Percentiles rank a stretch among this genome's conserved stretches.
phyloP scores from a whole-genome alignment of 1,140 invertebrate species.

The Leptopilina boulardi region DNA sequence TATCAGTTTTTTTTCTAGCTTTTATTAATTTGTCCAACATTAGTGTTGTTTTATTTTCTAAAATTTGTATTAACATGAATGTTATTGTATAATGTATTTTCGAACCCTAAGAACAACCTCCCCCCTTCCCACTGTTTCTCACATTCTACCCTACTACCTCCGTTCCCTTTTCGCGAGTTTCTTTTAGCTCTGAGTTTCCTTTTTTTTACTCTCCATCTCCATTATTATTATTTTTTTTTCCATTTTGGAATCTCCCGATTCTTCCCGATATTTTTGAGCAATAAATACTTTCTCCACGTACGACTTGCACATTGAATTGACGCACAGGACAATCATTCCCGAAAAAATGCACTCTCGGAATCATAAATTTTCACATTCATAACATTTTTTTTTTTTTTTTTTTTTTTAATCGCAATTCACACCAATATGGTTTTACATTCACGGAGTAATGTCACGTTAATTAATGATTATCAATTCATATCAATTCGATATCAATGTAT shows the following conservation, averaged over 20 bases:
- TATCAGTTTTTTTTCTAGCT: too few relatives aligned
- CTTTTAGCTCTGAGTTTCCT: slow-evolving; percentile 38
- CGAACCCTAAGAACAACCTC: slow-evolving; percentile 27
- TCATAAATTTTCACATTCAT: too few relatives aligned
- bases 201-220: slow-evolving; percentile 42
- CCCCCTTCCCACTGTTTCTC: slow-evolving; percentile 45
- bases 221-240: too few relatives aligned
- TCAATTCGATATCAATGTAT: slow-evolving; percentile 77
- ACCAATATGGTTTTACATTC: slow-evolving; percentile 73
- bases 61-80: too few relatives aligned
- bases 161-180: slow-evolving; percentile 34
- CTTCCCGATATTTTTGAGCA: slow-evolving; percentile 72
- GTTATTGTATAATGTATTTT: too few relatives aligned
- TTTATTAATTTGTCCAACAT: too few relatives aligned
- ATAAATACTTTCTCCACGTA: slow-evolving; percentile 77
- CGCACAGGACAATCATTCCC: slow-evolving; percentile 68
- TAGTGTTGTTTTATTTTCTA: too few relatives aligned
- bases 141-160: slow-evolving; percentile 39
- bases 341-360: too few relatives aligned
- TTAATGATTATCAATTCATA: slow-evolving; percentile 78
- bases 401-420: slow-evolving; percentile 51
- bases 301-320: slow-evolving; percentile 75
- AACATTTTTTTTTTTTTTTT: too few relatives aligned
- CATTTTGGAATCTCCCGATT: slow-evolving; percentile 50
- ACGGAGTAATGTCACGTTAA: slow-evolving; percentile 74